Conservation (phyloP, 35 echinoderm and acorn worm species). For the Apostichopus californicus region DNA sequence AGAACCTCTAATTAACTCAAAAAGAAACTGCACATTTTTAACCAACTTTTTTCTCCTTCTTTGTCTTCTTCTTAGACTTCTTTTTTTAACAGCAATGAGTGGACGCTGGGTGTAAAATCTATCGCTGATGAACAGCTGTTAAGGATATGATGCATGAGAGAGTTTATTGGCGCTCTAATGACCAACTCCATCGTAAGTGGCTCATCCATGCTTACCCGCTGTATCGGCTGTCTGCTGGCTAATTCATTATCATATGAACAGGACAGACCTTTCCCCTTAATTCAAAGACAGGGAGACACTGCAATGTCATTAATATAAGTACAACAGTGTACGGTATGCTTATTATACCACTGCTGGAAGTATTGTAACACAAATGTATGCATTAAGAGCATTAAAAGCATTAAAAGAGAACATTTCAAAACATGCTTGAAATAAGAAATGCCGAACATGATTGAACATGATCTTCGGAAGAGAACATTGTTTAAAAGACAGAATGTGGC, state of each 20-base stretch:
- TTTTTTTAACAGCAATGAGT: background rate
- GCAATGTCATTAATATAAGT: no score
- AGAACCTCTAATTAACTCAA: slow-evolving; percentile 19
- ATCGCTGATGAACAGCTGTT: slow-evolving; percentile 23
- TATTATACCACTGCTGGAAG: no score
- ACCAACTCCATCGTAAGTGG: slow-evolving; percentile 35
- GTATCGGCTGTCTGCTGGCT: slow-evolving; percentile 5
- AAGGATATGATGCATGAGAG: slow-evolving; percentile 30
- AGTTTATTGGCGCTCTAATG: slow-evolving; percentile 36
- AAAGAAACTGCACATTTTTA: slow-evolving; percentile 23
- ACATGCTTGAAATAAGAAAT: no score
- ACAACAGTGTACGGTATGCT: no score
- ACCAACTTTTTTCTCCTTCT: background rate
- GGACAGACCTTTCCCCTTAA: background rate
- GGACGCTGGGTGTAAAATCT: slow-evolving; percentile 43
- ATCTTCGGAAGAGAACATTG: no score
- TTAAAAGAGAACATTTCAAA: no score
- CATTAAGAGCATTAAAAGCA: no score
- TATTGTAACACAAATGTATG: no score
- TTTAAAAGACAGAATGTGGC: no score
- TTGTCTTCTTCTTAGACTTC: background rate
- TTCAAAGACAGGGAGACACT: background rate
- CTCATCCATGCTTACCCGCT: slow-evolving; percentile 25
- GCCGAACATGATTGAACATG: no score
- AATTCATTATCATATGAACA: slow-evolving; percentile 14